Evolutionary conservation across 2,888 invertebrate species (phyloP).

Genomic region (Lasioglossum lativentre): DNA sequence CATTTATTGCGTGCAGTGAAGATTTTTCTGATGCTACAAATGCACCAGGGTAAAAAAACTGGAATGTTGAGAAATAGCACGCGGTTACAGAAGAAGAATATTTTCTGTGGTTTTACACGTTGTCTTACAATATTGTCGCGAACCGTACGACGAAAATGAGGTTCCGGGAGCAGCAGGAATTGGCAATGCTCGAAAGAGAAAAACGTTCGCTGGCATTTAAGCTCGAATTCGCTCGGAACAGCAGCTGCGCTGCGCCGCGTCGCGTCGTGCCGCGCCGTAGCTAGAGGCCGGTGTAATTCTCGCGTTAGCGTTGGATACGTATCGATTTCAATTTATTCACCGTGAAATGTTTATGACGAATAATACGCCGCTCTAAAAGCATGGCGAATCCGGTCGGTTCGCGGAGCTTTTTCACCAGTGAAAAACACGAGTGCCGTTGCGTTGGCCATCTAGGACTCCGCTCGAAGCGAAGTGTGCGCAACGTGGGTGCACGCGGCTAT

Average conservation of each 20-base stretch:
- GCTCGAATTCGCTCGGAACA: neutral
- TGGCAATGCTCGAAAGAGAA: neutral
- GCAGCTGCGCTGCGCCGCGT: neutral
- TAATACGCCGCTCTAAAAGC: slow-evolving; percentile 18
- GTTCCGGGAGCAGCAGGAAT: neutral
- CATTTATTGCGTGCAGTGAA: no score
- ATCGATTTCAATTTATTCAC: slow-evolving; percentile 21
- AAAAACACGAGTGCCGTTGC: neutral
- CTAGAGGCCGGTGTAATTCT: neutral
- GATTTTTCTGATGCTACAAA: no score
- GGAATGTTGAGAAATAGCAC: no score
- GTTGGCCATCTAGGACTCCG: neutral
- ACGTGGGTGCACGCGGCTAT: neutral
- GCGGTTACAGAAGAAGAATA: neutral
- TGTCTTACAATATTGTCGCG: neutral
- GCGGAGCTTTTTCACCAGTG: slow-evolving; percentile 12
- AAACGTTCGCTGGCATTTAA: neutral
- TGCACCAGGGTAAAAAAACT: no score
- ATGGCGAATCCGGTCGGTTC: neutral
- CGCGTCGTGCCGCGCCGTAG: neutral
- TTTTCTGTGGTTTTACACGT: neutral
- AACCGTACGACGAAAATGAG: neutral
- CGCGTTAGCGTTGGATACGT: neutral
- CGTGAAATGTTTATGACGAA: slow-evolving; percentile 26
- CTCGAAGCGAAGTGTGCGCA: neutral